A percentile compares a stretch with the other conserved stretches of the same genome.
Evolutionary conservation across 2,797 vertebrate species (phyloP).

Genomic region (Miichthys miiuy): DNA sequence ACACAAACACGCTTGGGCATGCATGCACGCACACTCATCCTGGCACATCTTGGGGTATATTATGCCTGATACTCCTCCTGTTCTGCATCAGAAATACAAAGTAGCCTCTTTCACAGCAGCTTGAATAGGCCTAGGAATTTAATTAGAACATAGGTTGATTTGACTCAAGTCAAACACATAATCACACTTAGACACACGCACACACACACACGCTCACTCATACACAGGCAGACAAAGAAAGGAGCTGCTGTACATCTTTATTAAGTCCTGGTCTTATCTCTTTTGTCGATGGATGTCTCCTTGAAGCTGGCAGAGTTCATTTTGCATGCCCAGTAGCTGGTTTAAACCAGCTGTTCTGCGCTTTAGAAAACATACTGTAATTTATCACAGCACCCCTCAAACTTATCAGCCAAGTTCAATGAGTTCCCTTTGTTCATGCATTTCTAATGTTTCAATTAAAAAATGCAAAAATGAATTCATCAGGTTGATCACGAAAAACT

Average conservation of each 20-base stretch:
- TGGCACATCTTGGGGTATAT: slow-evolving; percentile 68
- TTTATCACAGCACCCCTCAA: slow-evolving; percentile 54
- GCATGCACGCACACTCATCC: slow-evolving; percentile 42
- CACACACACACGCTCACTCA: slow-evolving; percentile 22
- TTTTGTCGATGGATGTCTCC: slow-evolving; percentile 61
- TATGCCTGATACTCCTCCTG: slow-evolving; percentile 60
- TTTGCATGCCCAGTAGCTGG: slow-evolving; percentile 38
- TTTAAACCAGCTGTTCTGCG: slow-evolving; percentile 40
- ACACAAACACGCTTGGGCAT: slow-evolving; percentile 50
- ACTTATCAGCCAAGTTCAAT: slow-evolving; percentile 30
- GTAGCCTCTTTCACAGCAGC: slow-evolving; percentile 72
- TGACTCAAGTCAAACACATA: slow-evolving; percentile 77
- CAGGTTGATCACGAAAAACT: neutral
- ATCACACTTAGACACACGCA: slow-evolving; percentile 40
- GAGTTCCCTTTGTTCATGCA: slow-evolving; percentile 27
- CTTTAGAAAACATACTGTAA: slow-evolving; percentile 43
- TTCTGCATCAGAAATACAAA: slow-evolving; percentile 78
- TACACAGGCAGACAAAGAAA: slow-evolving; percentile 36
- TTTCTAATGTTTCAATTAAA: slow-evolving; percentile 23
- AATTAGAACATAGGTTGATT: slow-evolving; percentile 82
- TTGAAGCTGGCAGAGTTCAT: slow-evolving; percentile 47
- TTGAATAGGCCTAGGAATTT: slow-evolving; percentile 76
- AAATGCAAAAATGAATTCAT: neutral
- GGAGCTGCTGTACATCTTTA: slow-evolving; percentile 74
- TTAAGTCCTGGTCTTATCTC: slow-evolving; percentile 74